Evolutionary conservation across 2,888 invertebrate genomes (phyloP), one percentile per base, ranked within the genome.

Genomic region (Pollenia amentaria): DNA sequence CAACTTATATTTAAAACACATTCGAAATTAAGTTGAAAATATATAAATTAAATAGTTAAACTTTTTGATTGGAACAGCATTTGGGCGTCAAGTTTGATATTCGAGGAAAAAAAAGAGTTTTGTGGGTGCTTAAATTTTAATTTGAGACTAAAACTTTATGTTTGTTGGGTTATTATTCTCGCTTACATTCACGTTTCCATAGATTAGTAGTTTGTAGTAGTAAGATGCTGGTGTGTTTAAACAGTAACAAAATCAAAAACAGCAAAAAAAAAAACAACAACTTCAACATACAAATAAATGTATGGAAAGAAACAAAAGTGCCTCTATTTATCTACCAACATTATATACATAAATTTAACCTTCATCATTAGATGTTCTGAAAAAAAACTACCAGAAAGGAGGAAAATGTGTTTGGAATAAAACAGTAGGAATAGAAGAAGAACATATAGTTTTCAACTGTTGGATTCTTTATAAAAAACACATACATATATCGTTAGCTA

Each of bases 321-420:
- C 18, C 38, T 48, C 40, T 29, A 29, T 29, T 29, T 62, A 16
- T 51, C 48, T 60, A 16, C 55, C 44, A 80, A n/a, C 53, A 62
- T 29, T 29, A 29, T 29, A 62, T 16, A 67, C 11, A 46, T 62
- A 75, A 21, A 57, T 60, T 65, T 75, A 75, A 60, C 60, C 73
- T 81, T 81, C 73, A 81, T 81, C 75, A 75, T 81, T 81, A 81
- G 81, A 57, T 51, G 55, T 21, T 40, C 18, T 16, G 29, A 29
- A 65, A 38, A n/a, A 38, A 77, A 65, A 18, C n/a, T 16, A n/a
- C 12, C n/a, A 62, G 16, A 62, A 10, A 7, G 16, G 40, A 16
- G 62, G 3, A 62, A 16, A 16, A 16, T 62, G 62, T 18, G 29
- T 29, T 29, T 29, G 29, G 65, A 29, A 48, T 29, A 29, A 29